Evolutionary conservation across 2,797 vertebrate species (phyloP), one percentile per base, ranked within the genome.

Genomic region (Ptychadena robeensis): DNA sequence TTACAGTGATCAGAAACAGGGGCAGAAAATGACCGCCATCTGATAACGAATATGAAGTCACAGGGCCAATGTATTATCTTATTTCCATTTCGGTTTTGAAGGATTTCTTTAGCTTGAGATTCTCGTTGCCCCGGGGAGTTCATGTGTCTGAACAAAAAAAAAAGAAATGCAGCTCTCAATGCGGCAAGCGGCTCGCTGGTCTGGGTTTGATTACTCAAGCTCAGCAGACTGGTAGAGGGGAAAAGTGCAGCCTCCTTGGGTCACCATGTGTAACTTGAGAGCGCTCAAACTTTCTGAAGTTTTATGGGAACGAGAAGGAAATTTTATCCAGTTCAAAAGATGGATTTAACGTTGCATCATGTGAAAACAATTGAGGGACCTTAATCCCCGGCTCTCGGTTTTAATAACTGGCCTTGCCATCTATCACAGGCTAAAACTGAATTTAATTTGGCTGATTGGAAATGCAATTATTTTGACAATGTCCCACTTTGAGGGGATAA

Each of bases 241-340:
- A 86, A 91, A 88, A 90, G 89, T 87, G 89, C 89, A 91, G 89
- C 88, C 86, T 88, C 88, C 86, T 82, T 82, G 87, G 89, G 89
- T 90, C 90, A 88, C 82, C 78, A 86, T 88, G 87, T 92, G 91
- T 93, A 92, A 92, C 86, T 88, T 89, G 89, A 93, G 92, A 90
- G 85, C 89, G 88, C 85, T 79, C 80, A 85, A 53, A 88, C 86
- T 81, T 88, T 90, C 88, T 88, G 86, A 89, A 89, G 87, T 89
- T 90, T 79, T 88, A 91, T 88, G 89, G 89, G 88, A 91, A 91
- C 85, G 82, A 85, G 31, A 85, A 89, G 86, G 91, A 92, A 92
- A 92, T 87, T 82, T 82, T 88, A 91, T 85, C 86, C 86, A 22
- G 82, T 66, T 90, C 86, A 87, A 86, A 88, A 90, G 89, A 53